Evolutionary conservation across 2,888 invertebrate genomes (phyloP).

Genomic region (Xylota segnis): DNA sequence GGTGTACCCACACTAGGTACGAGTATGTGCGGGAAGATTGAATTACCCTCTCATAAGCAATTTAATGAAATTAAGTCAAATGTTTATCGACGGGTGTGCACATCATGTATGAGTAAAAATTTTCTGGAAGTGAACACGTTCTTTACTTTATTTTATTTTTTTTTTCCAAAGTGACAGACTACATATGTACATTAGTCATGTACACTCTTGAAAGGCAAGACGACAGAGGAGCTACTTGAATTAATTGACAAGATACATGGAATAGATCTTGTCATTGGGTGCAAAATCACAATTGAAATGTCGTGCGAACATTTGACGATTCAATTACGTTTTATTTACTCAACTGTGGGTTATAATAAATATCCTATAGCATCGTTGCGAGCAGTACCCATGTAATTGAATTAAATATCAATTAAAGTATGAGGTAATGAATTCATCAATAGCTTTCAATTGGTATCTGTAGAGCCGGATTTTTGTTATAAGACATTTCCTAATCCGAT

Average conservation of each 20-base stretch:
- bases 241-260: slow-evolving; percentile 28
- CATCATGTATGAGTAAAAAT: background rate
- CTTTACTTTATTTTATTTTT: no score
- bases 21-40: slow-evolving; percentile 28
- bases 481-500: no score
- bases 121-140: slow-evolving; percentile 13
- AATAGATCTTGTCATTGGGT: slow-evolving; percentile 28
- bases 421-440: slow-evolving; percentile 4
- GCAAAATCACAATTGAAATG: slow-evolving; percentile 38
- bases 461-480: background rate
- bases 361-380: background rate
- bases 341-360: background rate
- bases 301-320: slow-evolving; percentile 31
- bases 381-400: slow-evolving; percentile 32
- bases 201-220: background rate
- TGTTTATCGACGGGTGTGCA: slow-evolving; percentile 17
- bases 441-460: background rate
- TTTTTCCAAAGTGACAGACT: slow-evolving; percentile 1
- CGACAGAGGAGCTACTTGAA: slow-evolving; percentile 19
- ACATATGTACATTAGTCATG: slow-evolving; percentile 38
- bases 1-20: background rate
- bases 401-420: slow-evolving; percentile 40
- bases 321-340: slow-evolving; percentile 9
- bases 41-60: slow-evolving; percentile 40
- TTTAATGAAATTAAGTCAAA: slow-evolving; percentile 36